Percentiles rank a stretch among this genome's conserved stretches.
phyloP scores from a whole-genome alignment of 2,113 vertebrate species.

The Cervus canadensis region DNA sequence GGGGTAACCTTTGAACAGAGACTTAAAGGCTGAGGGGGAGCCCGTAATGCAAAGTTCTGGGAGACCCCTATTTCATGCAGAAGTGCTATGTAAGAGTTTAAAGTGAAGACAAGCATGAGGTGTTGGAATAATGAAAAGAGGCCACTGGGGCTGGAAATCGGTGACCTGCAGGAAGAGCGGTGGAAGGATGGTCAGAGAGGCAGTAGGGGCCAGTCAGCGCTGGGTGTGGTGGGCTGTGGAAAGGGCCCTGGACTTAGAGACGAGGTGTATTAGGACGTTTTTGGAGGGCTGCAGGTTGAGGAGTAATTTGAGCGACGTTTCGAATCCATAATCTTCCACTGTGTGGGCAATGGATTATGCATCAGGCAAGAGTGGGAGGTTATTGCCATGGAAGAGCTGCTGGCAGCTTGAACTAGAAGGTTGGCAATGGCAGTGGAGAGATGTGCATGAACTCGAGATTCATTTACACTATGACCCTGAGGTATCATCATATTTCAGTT shows the following conservation, averaged over 20 bases:
- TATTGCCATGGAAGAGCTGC: not conserved
- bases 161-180: too few species aligned
- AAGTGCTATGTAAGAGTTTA: not conserved
- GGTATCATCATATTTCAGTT: not conserved
- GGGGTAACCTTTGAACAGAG: not conserved
- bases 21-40: not conserved
- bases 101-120: too few species aligned
- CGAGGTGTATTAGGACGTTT: not conserved
- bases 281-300: not conserved
- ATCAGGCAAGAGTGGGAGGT: not conserved
- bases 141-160: not conserved
- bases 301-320: not conserved
- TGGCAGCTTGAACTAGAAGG: not conserved
- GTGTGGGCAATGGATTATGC: not conserved
- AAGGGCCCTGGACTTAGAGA: not conserved
- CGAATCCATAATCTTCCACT: not conserved
- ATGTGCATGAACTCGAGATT: not conserved
- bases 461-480: not conserved
- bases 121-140: not conserved
- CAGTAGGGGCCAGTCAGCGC: not conserved
- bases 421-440: not conserved
- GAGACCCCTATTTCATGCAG: not conserved
- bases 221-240: accelerated
- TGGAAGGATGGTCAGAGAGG: not conserved
- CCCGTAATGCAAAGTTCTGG: not conserved